phyloP scores from a whole-genome alignment of 2,888 invertebrate species.

The Thera obeliscata region DNA sequence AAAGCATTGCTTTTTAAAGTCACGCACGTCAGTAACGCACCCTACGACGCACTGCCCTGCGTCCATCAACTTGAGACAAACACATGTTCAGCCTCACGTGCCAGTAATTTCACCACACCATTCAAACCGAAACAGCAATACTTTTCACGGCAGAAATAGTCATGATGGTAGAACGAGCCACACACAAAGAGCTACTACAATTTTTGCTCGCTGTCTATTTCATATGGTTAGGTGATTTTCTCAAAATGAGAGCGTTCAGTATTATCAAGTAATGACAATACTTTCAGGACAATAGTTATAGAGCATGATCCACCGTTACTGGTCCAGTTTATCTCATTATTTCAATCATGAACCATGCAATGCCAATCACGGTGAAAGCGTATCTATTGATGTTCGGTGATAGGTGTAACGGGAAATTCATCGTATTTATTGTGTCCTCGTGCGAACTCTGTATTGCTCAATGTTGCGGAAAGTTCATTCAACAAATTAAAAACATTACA shows the following conservation, averaged over 20 bases:
- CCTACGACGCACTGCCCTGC: no score
- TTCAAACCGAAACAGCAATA: no score
- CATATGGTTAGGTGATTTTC: not conserved
- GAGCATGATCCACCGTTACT: conserved; percentile 38
- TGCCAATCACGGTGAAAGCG: conserved; percentile 44
- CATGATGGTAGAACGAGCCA: no score
- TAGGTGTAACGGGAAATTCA: conserved; percentile 39
- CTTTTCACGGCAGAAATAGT: no score
- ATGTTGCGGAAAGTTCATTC: conserved; percentile 7
- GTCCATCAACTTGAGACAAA: no score
- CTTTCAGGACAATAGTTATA: conserved; percentile 25
- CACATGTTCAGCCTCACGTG: no score
- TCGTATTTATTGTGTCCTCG: conserved; percentile 11
- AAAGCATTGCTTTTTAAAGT: no score
- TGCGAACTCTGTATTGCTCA: conserved; percentile 35
- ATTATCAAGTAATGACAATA: not conserved
- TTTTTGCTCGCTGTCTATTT: no score
- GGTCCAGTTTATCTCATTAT: conserved; percentile 47
- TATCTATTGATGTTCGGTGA: conserved; percentile 37
- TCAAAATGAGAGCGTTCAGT: conserved; percentile 2
- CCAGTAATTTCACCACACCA: no score
- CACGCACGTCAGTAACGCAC: no score
- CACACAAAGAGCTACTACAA: no score
- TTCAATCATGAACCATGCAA: conserved; percentile 44
- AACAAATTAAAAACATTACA: not conserved